Base-by-base conservation (phyloP, 2,113 vertebrate genomes). In the Balaeniceps rex region DNA sequence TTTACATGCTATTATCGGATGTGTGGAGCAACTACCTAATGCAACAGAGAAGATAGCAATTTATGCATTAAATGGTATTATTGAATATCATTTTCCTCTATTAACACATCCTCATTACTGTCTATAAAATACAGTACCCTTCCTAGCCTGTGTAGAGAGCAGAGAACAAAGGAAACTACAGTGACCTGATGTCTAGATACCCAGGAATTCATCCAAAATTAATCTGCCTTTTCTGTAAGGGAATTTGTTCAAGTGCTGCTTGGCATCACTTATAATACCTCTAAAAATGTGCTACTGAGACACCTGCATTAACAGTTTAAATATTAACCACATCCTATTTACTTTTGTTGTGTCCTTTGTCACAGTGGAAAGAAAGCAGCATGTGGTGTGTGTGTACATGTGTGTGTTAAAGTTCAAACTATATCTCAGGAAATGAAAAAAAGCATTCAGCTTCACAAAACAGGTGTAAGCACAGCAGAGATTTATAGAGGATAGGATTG, bases 271-370 rank as follows among this genome's bases (percentile, higher is more conserved):
- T 85, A 95, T 19, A 94, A 76, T 85, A 65, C 38, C 63, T 85
- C 80, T 90, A 90, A 49, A 87, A 80, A 74, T 31, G 25, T 69
- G 47, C 83, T 86, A 71, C 85, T 40, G 38, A 93, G 95, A 88
- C 47, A 88, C 28, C 54, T 89, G 80, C 51, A 60, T 84, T 94
- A 89, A 44, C 22, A 84, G 83, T 81, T 96, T 95, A 97, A 97
- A 95, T 87, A 96, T 97, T 96, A 98, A 96, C 89, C 40, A 91
- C 28, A 28, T 91, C 61, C 58, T 96, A 88, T 95, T 96, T 97
- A 93, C 78, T 88, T 98, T 94, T 96, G 9, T 60, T 83, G 44
- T 77, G 40, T 81, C 76, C 75, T 94, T 94, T 91, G 46, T 92
- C 64, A 57, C 87, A 69, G 55, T 57, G 72, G 65, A 92, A 90